phyloP scores from a whole-genome alignment of 1,140 invertebrate genomes.

The Tetraneura akinire region DNA sequence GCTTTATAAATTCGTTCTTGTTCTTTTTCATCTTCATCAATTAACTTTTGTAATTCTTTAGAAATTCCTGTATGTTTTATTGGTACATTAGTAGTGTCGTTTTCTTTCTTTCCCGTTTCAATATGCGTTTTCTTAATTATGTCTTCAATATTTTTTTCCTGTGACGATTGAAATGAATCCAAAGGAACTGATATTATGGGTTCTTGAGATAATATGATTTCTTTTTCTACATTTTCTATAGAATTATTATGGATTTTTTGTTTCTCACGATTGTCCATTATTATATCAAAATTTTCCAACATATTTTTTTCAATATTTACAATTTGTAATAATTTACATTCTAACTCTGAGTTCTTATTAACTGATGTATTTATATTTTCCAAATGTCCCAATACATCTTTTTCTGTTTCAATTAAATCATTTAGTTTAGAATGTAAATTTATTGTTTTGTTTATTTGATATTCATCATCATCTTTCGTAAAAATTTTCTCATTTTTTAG shows the following conservation, averaged over 20 bases:
- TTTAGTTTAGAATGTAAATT: slow-evolving; percentile 53
- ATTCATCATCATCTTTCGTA: neutral
- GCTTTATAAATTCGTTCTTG: slow-evolving; percentile 20
- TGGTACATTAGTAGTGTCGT: slow-evolving; percentile 13
- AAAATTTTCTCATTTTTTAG: neutral
- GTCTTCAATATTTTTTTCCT: neutral
- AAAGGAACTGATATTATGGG: neutral
- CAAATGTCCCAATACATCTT: slow-evolving; percentile 55
- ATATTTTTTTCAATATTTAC: slow-evolving; percentile 55
- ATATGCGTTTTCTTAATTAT: slow-evolving; percentile 22
- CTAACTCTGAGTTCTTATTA: slow-evolving; percentile 58
- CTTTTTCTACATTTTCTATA: neutral
- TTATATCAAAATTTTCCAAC: slow-evolving; percentile 53
- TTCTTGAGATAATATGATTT: neutral
- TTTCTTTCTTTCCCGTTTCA: slow-evolving; percentile 30
- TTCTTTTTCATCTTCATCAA: slow-evolving; percentile 38
- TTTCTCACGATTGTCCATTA: slow-evolving; percentile 47
- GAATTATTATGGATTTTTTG: neutral
- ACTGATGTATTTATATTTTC: slow-evolving; percentile 56
- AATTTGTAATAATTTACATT: slow-evolving; percentile 52
- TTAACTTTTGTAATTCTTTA: slow-evolving; percentile 19
- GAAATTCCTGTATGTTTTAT: neutral
- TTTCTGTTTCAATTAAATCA: slow-evolving; percentile 55
- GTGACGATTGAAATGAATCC: neutral
- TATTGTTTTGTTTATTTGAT: neutral